Evolutionary conservation across 2,113 vertebrate species (phyloP).

Genomic region (Monarcha castaneiventris): DNA sequence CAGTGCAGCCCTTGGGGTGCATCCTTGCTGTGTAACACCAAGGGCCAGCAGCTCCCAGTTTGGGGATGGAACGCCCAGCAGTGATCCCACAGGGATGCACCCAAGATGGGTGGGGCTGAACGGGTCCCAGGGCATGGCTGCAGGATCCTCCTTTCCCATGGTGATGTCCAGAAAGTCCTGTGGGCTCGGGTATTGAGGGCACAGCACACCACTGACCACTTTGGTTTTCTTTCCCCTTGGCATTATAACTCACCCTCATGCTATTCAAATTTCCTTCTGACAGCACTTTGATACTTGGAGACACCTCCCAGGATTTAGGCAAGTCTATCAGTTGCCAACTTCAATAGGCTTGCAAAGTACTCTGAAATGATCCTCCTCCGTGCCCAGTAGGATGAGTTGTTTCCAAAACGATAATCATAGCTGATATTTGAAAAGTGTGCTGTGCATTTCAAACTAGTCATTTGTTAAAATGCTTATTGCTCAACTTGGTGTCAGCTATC

Average conservation of each 20-base stretch:
- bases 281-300: background rate
- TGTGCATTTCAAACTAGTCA: background rate
- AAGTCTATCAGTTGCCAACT: background rate
- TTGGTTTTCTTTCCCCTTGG: background rate
- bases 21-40: background rate
- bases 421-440: background rate
- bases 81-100: background rate
- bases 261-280: background rate
- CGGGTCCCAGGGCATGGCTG: background rate
- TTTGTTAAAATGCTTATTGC: background rate
- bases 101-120: too few relatives aligned
- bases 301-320: background rate
- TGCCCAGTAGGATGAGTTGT: background rate
- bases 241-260: background rate
- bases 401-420: background rate
- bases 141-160: background rate
- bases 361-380: background rate
- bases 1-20: accelerated
- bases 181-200: accelerated
- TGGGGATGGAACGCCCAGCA: background rate
- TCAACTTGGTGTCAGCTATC: background rate
- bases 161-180: too few relatives aligned
- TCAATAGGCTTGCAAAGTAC: background rate
- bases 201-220: background rate
- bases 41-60: background rate